phyloP scores from a whole-genome alignment of 2,888 invertebrate species.

The Dolichomitus sp. region DNA sequence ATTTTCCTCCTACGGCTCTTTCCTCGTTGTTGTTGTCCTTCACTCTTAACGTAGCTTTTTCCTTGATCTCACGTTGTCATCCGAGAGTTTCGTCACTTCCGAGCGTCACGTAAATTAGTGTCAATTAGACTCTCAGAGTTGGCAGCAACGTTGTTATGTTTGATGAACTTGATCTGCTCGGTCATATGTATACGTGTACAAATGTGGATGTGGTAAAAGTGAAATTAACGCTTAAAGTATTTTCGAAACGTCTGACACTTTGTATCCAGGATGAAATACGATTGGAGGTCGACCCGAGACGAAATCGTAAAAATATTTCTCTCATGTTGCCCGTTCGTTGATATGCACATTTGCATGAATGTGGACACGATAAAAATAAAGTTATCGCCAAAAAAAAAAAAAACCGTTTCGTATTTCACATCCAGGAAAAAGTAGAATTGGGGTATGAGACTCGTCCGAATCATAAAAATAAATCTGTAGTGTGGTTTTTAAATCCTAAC shows the following conservation, averaged over 20 bases:
- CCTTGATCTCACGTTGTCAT: slow-evolving; percentile 36
- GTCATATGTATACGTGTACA: not conserved
- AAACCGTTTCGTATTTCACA: not conserved
- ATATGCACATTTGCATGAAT: not conserved
- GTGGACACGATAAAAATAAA: not conserved
- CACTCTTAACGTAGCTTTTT: slow-evolving; percentile 15
- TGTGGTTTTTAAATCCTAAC: not conserved
- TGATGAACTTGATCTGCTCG: slow-evolving; percentile 14
- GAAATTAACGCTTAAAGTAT: slow-evolving; percentile 5
- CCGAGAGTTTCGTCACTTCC: slow-evolving; percentile 32
- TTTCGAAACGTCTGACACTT: slow-evolving; percentile 11
- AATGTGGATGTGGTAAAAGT: not conserved
- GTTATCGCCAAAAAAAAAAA: not conserved
- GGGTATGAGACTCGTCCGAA: not conserved
- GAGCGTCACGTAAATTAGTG: slow-evolving; percentile 57
- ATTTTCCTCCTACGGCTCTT: slow-evolving; percentile 11
- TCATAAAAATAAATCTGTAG: not conserved
- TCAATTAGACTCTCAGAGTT: slow-evolving; percentile 43
- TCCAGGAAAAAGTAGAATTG: not conserved
- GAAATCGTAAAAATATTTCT: not conserved
- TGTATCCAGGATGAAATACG: not conserved
- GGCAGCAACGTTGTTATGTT: slow-evolving; percentile 15
- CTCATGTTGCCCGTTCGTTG: not conserved
- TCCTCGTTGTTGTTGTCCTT: not conserved
- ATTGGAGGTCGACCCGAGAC: not conserved